Conservation (phyloP, 2,797 vertebrate species). For the Manis javanica region DNA sequence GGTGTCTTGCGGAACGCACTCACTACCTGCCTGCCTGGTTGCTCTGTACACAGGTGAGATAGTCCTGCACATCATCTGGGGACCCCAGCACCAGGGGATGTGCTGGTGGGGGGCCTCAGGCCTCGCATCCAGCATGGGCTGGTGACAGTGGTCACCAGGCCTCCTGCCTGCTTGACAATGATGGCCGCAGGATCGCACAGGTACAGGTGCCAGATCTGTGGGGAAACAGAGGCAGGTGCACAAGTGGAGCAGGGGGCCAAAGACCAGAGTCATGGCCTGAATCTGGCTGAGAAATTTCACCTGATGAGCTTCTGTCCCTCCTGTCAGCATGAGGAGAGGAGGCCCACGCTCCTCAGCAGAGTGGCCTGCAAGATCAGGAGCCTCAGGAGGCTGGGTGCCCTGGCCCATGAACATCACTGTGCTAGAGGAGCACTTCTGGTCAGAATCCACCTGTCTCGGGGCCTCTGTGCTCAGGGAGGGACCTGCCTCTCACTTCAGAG, state of each 20-base stretch:
- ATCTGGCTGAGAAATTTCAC: not conserved
- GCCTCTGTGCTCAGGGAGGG: not conserved
- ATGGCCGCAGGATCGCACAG: slow-evolving; percentile 97
- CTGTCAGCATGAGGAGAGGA: rapidly evolving
- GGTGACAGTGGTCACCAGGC: slow-evolving; percentile 93
- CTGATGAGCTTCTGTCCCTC: not conserved
- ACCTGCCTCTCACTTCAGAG: not conserved
- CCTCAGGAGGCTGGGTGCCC: not conserved
- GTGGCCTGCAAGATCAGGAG: too few species aligned
- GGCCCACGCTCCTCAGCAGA: not conserved
- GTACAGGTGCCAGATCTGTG: slow-evolving; percentile 94
- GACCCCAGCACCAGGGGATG: slow-evolving; percentile 94
- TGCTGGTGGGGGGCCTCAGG: slow-evolving; percentile 94
- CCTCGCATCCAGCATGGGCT: slow-evolving; percentile 92
- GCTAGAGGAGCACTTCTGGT: not conserved
- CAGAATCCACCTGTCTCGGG: not conserved
- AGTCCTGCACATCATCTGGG: slow-evolving; percentile 94
- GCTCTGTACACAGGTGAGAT: slow-evolving; percentile 92
- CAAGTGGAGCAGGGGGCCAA: not conserved
- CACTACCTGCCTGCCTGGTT: slow-evolving; percentile 86
- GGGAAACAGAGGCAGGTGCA: slow-evolving; percentile 20
- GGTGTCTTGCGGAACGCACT: too few species aligned
- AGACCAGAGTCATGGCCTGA: not conserved
- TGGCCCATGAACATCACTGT: not conserved
- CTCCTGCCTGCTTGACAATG: slow-evolving; percentile 96